These are phyloP conservation scores for Venustaconcha ellipsiformis DNA, from an alignment of 1,140 invertebrate genomes.

Conservation along the genomic window DNA sequence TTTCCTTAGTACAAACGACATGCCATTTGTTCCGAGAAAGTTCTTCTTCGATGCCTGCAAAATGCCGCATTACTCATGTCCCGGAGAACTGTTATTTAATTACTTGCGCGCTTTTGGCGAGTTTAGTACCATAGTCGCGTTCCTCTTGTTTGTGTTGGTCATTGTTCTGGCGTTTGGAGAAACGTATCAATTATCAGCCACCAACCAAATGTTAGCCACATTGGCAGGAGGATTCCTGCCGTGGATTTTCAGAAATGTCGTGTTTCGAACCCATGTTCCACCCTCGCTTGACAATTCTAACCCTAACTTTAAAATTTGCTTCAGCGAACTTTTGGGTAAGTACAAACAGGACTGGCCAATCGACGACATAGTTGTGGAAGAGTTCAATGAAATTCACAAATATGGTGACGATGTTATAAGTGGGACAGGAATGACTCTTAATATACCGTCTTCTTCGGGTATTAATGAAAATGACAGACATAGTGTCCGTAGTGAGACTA, in stretches of 20 bases:
- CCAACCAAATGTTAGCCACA: conserved; percentile 51
- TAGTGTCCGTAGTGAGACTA: too few species aligned
- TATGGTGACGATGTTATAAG: too few species aligned
- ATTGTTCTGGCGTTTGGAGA: conserved; percentile 51
- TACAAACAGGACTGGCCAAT: conserved; percentile 48
- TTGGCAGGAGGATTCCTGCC: conserved; percentile 49
- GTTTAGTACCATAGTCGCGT: conserved; percentile 36
- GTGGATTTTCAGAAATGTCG: conserved; percentile 43
- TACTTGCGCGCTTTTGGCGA: conserved; percentile 27
- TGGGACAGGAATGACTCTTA: too few species aligned
- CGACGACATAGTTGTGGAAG: conserved; percentile 30
- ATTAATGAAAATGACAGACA: too few species aligned
- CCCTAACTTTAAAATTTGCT: conserved; percentile 40
- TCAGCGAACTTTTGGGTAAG: conserved; percentile 34
- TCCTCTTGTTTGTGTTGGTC: conserved; percentile 45
- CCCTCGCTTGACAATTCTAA: conserved; percentile 30
- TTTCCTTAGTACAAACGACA: conserved; percentile 42
- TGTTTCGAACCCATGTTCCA: conserved; percentile 8
- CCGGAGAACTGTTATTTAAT: conserved; percentile 36
- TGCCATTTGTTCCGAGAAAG: conserved; percentile 39
- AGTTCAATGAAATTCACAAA: too few species aligned
- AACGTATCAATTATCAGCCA: conserved; percentile 42
- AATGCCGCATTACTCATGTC: conserved; percentile 38
- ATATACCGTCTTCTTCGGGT: too few species aligned
- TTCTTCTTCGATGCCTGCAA: conserved; percentile 43